Evolutionary conservation across 2,113 vertebrate species (phyloP), one percentile per base, ranked within the genome.

Genomic region (Casuarius casuarius): DNA sequence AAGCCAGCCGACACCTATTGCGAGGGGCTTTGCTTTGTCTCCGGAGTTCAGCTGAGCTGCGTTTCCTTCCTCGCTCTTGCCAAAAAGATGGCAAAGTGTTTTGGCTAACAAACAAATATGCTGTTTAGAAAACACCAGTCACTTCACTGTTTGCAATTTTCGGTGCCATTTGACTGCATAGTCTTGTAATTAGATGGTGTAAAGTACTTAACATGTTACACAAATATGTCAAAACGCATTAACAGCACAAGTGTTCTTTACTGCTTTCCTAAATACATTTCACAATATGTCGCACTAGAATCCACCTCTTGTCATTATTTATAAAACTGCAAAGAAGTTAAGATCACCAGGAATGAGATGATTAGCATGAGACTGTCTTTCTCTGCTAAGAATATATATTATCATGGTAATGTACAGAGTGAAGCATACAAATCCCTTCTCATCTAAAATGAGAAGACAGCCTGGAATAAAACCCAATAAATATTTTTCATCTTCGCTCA

Each of bases 121-220:
- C 52, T 82, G 66, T 86, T 83, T 89, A 83, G 89, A 89, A 89
- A 86, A 85, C 71, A 78, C 49, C 72, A 70, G 8, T 73, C 61
- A 61, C 49, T 70, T 87, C 48, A 26, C 68, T 80, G 72, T 80
- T 67, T 67, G 63, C 52, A 80, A 58, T 76, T 87, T 71, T 61
- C 63, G n/a, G 86, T 70, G 67, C 79, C 68, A n/a, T 80, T 92
- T 90, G 78, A 92, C 65, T 87, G 63, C 58, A 22, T 46, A 68
- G 52, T 48, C 59, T 76, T 76, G 87, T 81, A 90, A 92, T 94
- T 87, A 73, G 90, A 59, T 73, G 52, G 83, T 80, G 83, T 87
- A 76, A 94, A 92, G 83, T 92, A 68, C 68, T 90, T 90, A 84
- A 84, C 90, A 63, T 84, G 83, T 94, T 90, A 81, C 63, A 90